Conservation (phyloP, 2,797 vertebrate species). For the Decapterus maruadsi region DNA sequence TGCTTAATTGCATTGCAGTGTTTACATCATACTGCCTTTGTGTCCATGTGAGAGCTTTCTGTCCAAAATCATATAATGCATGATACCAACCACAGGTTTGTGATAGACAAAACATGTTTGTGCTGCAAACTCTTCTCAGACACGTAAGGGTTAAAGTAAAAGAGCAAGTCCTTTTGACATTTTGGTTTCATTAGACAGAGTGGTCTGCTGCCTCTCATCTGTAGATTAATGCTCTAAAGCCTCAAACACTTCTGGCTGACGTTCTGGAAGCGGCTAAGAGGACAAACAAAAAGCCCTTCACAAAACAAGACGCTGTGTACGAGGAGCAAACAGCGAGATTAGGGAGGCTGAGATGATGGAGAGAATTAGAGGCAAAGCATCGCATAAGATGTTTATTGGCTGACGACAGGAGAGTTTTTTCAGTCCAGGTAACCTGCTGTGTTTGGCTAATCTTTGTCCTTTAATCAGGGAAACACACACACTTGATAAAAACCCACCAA, state of each 20-base stretch:
- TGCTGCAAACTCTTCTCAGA: not conserved
- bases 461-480: not conserved
- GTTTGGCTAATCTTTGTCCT: not conserved
- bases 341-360: not conserved
- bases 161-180: not conserved
- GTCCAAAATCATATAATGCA: too few species aligned
- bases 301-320: not conserved
- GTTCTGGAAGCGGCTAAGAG: not conserved
- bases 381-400: not conserved
- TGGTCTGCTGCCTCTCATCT: slow-evolving; percentile 16
- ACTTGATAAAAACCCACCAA: too few species aligned
- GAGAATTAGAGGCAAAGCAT: not conserved
- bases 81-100: not conserved
- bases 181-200: slow-evolving; percentile 27
- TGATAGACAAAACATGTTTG: not conserved
- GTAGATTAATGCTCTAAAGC: slow-evolving; percentile 26
- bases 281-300: slow-evolving; percentile 16
- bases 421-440: not conserved
- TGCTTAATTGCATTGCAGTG: too few species aligned
- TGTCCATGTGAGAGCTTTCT: too few species aligned
- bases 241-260: slow-evolving; percentile 5
- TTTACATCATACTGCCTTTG: too few species aligned
- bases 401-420: not conserved
- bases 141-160: slow-evolving; percentile 2
- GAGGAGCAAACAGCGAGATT: not conserved